Evolutionary conservation across 2,888 invertebrate genomes (phyloP).

Genomic region (Apomyelois bistriatella): DNA sequence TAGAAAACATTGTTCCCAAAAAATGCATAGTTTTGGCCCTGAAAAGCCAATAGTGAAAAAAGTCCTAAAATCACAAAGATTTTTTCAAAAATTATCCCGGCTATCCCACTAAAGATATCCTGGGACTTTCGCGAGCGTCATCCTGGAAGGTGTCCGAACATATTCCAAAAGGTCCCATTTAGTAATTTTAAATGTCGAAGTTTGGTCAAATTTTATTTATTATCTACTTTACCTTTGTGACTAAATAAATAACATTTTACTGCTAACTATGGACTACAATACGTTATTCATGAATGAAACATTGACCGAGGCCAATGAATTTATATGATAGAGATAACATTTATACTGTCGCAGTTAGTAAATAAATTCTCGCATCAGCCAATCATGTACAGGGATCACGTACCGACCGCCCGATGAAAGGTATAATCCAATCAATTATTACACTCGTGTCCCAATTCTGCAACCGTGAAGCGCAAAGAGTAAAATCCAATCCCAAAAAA

Average conservation of each 20-base stretch:
- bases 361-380: constrained; percentile 28
- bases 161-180: too few relatives aligned
- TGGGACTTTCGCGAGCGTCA: too few relatives aligned
- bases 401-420: constrained; percentile 53
- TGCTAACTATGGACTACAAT: constrained; percentile 41
- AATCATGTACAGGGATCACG: constrained; percentile 70
- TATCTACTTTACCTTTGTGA: too few relatives aligned
- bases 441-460: constrained; percentile 58
- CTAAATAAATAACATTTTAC: constrained; percentile 15
- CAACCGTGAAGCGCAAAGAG: constrained; percentile 8
- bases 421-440: constrained; percentile 76
- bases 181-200: too few relatives aligned
- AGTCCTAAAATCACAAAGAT: too few relatives aligned
- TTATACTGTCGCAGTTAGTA: constrained; percentile 37
- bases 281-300: constrained; percentile 52
- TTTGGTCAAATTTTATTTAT: too few relatives aligned
- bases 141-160: too few relatives aligned
- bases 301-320: constrained; percentile 48
- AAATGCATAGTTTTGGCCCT: too few relatives aligned
- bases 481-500: constrained; percentile 10
- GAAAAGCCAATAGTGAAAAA: too few relatives aligned
- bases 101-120: too few relatives aligned
- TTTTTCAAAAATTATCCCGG: too few relatives aligned
- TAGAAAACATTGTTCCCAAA: too few relatives aligned
- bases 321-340: constrained; percentile 56